Evolutionary conservation across 2,797 vertebrate species (phyloP).

Genomic region (Melanotaenia trifasciata): DNA sequence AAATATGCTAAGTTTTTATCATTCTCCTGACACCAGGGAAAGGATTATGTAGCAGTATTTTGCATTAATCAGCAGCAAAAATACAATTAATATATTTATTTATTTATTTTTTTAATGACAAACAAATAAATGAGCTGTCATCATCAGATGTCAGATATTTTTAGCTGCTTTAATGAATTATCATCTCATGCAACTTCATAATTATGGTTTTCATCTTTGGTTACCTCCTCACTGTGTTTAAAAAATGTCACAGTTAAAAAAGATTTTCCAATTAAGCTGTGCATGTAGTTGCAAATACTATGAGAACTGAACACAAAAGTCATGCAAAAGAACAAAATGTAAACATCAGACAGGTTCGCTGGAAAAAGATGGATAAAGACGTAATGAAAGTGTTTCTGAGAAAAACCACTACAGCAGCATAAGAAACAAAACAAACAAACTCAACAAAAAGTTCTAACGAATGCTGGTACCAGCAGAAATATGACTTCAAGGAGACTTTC

Average conservation of each 20-base stretch:
- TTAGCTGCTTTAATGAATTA: not conserved
- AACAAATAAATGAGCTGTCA: not conserved
- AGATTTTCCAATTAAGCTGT: not conserved
- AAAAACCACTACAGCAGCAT: not conserved
- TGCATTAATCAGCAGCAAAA: conserved; percentile 16
- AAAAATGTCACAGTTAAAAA: not conserved
- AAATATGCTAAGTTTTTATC: conserved; percentile 21
- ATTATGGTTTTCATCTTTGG: not conserved
- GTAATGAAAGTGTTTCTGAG: conserved; percentile 13
- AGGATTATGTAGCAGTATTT: conserved; percentile 6
- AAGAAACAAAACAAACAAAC: not conserved
- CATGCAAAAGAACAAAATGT: not conserved
- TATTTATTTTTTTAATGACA: not conserved
- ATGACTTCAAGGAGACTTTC: not conserved
- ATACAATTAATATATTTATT: not conserved
- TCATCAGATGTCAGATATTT: not conserved
- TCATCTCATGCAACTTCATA: not conserved
- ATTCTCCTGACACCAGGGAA: conserved; percentile 3
- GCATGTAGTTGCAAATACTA: not conserved
- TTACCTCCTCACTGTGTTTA: not conserved
- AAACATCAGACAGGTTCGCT: not conserved
- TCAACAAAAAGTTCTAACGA: too few relatives aligned
- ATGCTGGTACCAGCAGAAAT: not conserved
- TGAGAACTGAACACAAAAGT: not conserved
- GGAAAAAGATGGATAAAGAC: not conserved